Base-by-base conservation (phyloP, 2,888 invertebrate genomes). In the Tenthredo livida region DNA sequence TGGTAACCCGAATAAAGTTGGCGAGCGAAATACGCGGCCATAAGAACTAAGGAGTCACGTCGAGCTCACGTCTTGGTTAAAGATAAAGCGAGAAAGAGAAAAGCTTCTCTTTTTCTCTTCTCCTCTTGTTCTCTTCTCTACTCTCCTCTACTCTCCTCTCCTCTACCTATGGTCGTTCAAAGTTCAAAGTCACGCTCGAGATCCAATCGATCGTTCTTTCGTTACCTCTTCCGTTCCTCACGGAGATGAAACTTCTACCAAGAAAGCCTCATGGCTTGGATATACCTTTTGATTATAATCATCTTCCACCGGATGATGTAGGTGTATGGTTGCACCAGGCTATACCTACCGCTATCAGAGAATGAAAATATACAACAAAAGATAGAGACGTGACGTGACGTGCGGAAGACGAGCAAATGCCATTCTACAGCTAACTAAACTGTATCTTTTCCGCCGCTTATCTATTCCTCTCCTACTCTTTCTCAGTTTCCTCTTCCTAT, bases 181-280 rank as follows among this genome's bases (percentile, higher is more conserved):
- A 80, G 58, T 80, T 80, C 80, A 80, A 80, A 80, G 80, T 80
- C 80, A 80, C 61, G 61, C 80, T 80, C 80, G 61, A 80, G 80
- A 80, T 58, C 80, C 37, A 61, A 80, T 80, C 58, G 61, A 80
- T 58, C 58, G 17, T 80, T 61, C 80, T 80, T 80, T 80, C 80
- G 58, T 80, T 61, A 61, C 40, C 40, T 80, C 58, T 43, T 61
- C 61, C 80, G 58, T 58, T 58, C 40, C 58, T 58, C 5, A 21
- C 77, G n/a, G 61, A 58, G 78, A 80, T 80, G 80, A 80, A 80
- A 50, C 54, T 54, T 77, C 77, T 77, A 33, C 54, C 33, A 33
- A 33, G 67, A 54, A 54, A 21, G 29, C 54, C 33, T 33, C 61
- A 2, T 61, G 17, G 50, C 54, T 25, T 10, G 29, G 4, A 54